Percentiles rank a stretch among this genome's conserved stretches.
Evolutionary conservation across 2,797 vertebrate species (phyloP).

Genomic region (Schizothorax lantsangensis): DNA sequence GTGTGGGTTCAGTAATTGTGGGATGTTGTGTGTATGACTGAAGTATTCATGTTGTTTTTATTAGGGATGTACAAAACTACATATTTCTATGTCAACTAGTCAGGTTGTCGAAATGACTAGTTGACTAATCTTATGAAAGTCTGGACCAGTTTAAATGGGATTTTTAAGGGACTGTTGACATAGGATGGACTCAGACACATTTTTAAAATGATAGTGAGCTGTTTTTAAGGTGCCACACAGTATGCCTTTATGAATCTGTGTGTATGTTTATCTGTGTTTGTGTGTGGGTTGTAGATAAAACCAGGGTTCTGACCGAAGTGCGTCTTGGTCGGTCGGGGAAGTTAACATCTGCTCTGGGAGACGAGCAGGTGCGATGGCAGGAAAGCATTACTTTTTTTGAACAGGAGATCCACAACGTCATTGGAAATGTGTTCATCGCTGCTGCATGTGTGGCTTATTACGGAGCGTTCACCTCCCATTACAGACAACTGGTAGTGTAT

Average conservation of each 20-base stretch:
- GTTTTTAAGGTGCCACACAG: not conserved
- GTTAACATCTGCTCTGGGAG: conserved; percentile 82
- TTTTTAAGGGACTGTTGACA: not conserved
- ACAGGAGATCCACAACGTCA: conserved; percentile 82
- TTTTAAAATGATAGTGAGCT: not conserved
- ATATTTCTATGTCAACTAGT: not conserved
- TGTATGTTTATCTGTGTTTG: conserved; percentile 7
- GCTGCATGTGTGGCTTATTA: conserved; percentile 87
- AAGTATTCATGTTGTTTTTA: not conserved
- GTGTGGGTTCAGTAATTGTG: not conserved
- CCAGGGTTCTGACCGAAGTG: conserved; percentile 81
- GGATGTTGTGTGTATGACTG: not conserved
- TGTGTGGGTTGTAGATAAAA: conserved; percentile 72
- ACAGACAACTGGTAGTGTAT: conserved; percentile 76
- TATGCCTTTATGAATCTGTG: not conserved
- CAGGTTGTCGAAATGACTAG: not conserved
- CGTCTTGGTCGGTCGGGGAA: conserved; percentile 82
- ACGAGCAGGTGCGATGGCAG: conserved; percentile 86
- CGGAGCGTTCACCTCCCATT: conserved; percentile 86
- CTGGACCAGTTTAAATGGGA: not conserved
- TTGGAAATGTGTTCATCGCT: conserved; percentile 87
- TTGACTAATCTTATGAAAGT: not conserved
- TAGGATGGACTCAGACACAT: not conserved
- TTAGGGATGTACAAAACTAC: not conserved
- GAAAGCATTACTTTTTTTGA: conserved; percentile 82